A percentile compares a stretch with the other conserved stretches of the same genome.
Conservation (phyloP, 1,140 invertebrate species). For the Thaumetopoea pityocampa region DNA sequence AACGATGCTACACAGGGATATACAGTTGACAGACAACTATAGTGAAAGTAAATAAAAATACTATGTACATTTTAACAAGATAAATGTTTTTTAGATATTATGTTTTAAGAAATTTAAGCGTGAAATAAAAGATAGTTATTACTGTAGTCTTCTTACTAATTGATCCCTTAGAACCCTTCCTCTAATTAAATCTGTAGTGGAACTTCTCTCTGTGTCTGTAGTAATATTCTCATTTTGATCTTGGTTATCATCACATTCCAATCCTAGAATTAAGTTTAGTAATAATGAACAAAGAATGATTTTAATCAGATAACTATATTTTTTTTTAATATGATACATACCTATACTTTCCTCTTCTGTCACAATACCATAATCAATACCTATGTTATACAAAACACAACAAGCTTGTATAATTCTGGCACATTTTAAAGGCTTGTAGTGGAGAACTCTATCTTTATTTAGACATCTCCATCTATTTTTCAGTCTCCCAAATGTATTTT, state of each 20-base stretch:
- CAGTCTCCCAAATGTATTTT: constrained; percentile 49
- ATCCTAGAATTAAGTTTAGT: constrained; percentile 1
- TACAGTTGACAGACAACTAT: too few species aligned
- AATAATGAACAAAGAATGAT: not conserved
- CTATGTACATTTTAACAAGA: too few species aligned
- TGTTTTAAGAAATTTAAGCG: too few species aligned
- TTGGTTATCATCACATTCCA: constrained; percentile 3
- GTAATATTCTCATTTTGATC: too few species aligned
- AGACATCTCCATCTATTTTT: constrained; percentile 39
- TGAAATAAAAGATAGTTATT: not conserved
- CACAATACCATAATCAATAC: not conserved
- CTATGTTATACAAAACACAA: constrained; percentile 7
- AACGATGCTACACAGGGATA: too few species aligned
- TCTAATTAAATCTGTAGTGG: constrained; percentile 1
- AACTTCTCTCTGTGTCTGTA: constrained; percentile 1
- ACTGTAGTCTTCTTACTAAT: constrained; percentile 1
- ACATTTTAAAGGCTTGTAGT: constrained; percentile 19
- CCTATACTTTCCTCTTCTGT: not conserved
- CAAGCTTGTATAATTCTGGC: constrained; percentile 6
- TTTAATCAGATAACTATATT: not conserved
- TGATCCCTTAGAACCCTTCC: constrained; percentile 2
- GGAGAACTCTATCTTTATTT: constrained; percentile 13
- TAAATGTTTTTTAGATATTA: too few species aligned
- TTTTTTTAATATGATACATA: not conserved
- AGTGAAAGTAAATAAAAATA: too few species aligned